Base-by-base conservation (phyloP, 2,888 invertebrate genomes). In the Hydropsyche betteni region DNA sequence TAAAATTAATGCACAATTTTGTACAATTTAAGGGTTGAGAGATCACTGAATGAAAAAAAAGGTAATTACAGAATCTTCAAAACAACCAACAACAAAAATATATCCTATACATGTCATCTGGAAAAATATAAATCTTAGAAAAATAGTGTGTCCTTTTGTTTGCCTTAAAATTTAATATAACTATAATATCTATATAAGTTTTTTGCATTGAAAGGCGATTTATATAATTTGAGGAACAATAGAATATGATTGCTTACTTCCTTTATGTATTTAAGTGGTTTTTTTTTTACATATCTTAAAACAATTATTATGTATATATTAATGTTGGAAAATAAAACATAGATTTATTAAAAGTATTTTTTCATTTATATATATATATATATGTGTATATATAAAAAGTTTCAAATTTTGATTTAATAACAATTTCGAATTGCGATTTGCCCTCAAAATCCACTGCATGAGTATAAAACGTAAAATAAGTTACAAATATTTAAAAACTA, bases 41-140 rank as follows among this genome's bases (percentile, higher is more conserved):
- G 64, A 64, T 64, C 34, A 64, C 34, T 36, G 36, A 64, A 64
- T n/a, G 36, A 36, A 64, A 36, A 36, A 34, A 34, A 12, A 64
- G 36, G 12, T 64, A 34, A n/a, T 64, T 64, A 64, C 64, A 64
- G 64, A 64, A 36, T 64, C 6, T 64, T 36, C 10, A 33, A 64
- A 64, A 64, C 14, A 36, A 64, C 34, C n/a, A 64, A 64, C 64
- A 64, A 64, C 64, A 64, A 64, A 64, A 64, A 64, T 64, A 64
- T 55, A 55, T 55, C 0, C 16, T 55, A 8, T n/a, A 55, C 14
- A n/a, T n/a, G 0, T 10, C 12, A 12, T 55, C n/a, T 55, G 16
- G 4, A 55, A 55, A 55, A 55, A 14, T 55, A 55, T 55, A 64
- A 64, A 64, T 64, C 64, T 64, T 64, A 64, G 34, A 64, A 64